Percentiles rank a stretch among this genome's conserved stretches.
phyloP scores from a whole-genome alignment of 2,888 invertebrate genomes.

The Caenorhabditis angaria region DNA sequence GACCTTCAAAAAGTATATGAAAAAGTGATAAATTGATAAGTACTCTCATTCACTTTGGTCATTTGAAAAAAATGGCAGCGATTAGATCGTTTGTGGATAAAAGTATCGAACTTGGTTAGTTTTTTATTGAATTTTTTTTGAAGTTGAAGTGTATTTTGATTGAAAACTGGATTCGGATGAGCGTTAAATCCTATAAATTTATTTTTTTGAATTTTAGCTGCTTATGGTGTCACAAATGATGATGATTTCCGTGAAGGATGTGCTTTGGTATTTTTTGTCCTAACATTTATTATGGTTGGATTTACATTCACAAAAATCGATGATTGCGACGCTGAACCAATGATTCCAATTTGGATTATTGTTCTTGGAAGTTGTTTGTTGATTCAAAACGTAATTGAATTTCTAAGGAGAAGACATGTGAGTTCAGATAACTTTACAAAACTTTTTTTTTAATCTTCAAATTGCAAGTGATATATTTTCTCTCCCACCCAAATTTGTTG shows the following conservation, averaged over 20 bases:
- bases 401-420: conserved; percentile 21
- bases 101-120: too few relatives aligned
- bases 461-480: not conserved
- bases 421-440: not conserved
- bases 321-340: conserved; percentile 34
- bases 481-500: too few relatives aligned
- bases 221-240: not conserved
- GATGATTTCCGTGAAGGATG: not conserved
- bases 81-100: too few relatives aligned
- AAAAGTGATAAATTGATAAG: too few relatives aligned
- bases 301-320: conserved; percentile 15
- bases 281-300: not conserved
- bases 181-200: too few relatives aligned
- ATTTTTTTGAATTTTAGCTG: not conserved
- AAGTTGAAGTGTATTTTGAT: too few relatives aligned
- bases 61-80: too few relatives aligned
- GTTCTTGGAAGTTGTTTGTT: conserved; percentile 26
- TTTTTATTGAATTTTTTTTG: too few relatives aligned
- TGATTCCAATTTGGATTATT: conserved; percentile 35
- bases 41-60: too few relatives aligned
- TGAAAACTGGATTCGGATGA: too few relatives aligned
- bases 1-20: too few relatives aligned
- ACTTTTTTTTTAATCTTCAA: not conserved
- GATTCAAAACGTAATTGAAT: conserved; percentile 20
- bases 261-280: not conserved